Percentiles rank a stretch among this genome's conserved stretches.
These are phyloP conservation scores for Pilophorus perplexus DNA, from an alignment of 2,888 invertebrate species.

Conservation along the genomic window DNA sequence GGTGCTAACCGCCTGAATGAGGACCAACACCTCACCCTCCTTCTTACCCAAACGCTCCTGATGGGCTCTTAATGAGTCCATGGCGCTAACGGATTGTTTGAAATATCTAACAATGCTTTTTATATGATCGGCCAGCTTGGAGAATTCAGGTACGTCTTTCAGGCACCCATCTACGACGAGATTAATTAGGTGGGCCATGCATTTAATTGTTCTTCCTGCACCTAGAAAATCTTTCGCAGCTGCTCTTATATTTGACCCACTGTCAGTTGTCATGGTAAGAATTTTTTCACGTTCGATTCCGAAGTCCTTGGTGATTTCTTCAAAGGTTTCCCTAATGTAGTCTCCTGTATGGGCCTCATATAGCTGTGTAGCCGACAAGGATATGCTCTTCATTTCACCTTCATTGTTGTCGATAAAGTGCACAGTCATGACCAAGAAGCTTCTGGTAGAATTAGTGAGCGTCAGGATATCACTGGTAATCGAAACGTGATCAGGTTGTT, in stretches of 20 bases:
- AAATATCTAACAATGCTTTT: constrained; percentile 29
- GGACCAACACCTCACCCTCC: constrained; percentile 28
- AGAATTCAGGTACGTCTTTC: constrained; percentile 18
- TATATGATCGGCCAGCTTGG: constrained; percentile 19
- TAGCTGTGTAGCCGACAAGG: constrained; percentile 20
- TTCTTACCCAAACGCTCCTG: constrained; percentile 22
- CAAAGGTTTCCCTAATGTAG: constrained; percentile 7
- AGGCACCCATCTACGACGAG: constrained; percentile 24
- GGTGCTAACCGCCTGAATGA: constrained; percentile 31
- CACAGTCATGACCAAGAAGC: constrained; percentile 28
- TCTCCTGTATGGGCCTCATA: constrained; percentile 19
- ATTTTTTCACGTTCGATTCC: constrained; percentile 32
- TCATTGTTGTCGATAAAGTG: constrained; percentile 18
- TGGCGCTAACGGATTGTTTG: constrained; percentile 32
- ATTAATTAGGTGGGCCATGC: constrained; percentile 26
- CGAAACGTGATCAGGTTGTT: background rate
- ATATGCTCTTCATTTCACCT: constrained; percentile 19
- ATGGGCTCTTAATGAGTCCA: constrained; percentile 25
- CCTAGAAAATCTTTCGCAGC: constrained; percentile 19
- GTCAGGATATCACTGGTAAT: constrained; percentile 26
- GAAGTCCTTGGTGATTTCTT: constrained; percentile 30
- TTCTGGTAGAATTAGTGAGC: constrained; percentile 25
- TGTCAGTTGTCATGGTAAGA: constrained; percentile 28
- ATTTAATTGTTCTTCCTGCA: constrained; percentile 19
- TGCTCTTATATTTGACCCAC: constrained; percentile 31